These are phyloP conservation scores for Onychorhynchus coronatus DNA, from an alignment of 2,113 vertebrate genomes.

Conservation along the genomic window DNA sequence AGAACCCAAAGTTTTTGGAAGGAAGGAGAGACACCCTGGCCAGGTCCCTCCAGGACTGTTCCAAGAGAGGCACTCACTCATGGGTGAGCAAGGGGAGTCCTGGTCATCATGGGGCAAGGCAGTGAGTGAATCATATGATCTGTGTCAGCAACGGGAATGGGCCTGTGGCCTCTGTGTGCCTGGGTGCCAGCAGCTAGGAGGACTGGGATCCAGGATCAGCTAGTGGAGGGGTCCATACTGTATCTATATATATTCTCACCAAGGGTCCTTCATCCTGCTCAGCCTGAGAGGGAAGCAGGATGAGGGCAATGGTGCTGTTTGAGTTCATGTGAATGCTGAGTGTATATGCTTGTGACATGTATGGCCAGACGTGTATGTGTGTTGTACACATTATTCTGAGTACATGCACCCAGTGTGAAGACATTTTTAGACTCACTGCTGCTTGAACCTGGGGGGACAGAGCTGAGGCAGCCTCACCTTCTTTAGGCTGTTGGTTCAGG, in stretches of 20 bases:
- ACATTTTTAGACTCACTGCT: not conserved
- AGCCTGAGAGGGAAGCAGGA: not conserved
- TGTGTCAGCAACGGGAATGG: not conserved
- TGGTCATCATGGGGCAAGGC: not conserved
- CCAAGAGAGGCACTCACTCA: not conserved
- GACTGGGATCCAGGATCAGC: not conserved
- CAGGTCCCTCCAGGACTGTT: rapidly evolving
- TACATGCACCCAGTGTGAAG: rapidly evolving
- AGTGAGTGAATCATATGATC: not conserved
- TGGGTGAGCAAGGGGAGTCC: not conserved
- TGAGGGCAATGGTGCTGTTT: not conserved
- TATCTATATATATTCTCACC: not conserved
- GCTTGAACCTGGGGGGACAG: not conserved
- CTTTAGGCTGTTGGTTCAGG: not conserved
- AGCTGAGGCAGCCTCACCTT: not conserved
- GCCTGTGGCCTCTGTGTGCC: not conserved
- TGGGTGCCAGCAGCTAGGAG: not conserved
- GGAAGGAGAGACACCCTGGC: not conserved
- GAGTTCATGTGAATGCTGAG: not conserved
- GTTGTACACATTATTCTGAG: not conserved
- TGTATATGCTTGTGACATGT: not conserved
- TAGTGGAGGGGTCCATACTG: not conserved
- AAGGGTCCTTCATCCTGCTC: not conserved
- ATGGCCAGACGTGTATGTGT: rapidly evolving
- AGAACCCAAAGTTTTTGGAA: not conserved